Evolutionary conservation across 2,797 vertebrate genomes (phyloP), one percentile per base, ranked within the genome.

Genomic region (Iguana delicatissima): DNA sequence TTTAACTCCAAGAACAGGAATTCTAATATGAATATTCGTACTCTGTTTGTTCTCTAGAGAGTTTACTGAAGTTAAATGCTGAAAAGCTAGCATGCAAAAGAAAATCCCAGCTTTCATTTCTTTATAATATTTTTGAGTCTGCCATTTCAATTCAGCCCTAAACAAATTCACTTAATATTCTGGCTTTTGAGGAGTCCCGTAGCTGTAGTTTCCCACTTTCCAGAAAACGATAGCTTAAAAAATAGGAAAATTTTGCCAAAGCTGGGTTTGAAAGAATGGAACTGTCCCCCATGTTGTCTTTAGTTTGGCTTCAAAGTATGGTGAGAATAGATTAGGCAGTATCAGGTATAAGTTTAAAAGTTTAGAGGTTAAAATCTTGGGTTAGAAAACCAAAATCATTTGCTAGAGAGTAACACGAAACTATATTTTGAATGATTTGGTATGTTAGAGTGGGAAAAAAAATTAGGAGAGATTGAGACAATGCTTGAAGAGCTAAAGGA

Each of bases 81-180:
- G 84, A 89, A 89, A 91, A 90, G 85, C 38, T 1, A 80, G 38
- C 46, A 7, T 87, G 77, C 59, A 76, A 64, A 38, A 59, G 83
- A 72, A 0, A 93, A 46, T 12, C 81, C 93, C 86, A 84, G 24
- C 62, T 83, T 87, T 35, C 55, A 76, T 89, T 80, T 9, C 14
- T 42, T 88, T 85, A 83, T 14, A 22, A 94, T 14, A 88, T 92
- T 72, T 69, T 73, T 13, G 73, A 90, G 89, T 91, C 89, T 80
- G 79, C 82, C 24, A 24, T 29, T 55, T 46, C 76, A 6, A 85
- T 84, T 22, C 76, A 26, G 32, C 22, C 59, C 42, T 18, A 14
- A 84, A 88, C 29, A 55, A 84, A 32, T 8, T 26, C 10, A 52
- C 1, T 32, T 84, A 8, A 0, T 0, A 91, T 84, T 72, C 32